Base-by-base conservation (phyloP, 2,113 vertebrate genomes). In the Pavo muticus region DNA sequence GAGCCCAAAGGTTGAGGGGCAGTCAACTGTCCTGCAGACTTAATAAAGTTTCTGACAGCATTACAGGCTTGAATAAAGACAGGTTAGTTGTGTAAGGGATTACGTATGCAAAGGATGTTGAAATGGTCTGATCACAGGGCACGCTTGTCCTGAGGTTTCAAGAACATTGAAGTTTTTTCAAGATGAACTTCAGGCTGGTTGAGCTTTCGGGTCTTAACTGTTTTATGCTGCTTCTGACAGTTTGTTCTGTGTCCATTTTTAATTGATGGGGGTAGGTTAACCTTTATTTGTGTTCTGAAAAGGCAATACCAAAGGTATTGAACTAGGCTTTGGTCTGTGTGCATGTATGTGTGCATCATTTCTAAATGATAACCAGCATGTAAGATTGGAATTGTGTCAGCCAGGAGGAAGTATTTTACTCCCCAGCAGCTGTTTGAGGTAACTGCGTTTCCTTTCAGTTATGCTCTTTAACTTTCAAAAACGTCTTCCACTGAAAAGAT, bases 401-500 rank as follows among this genome's bases (percentile, higher is more conserved):
- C 83, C 21, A 70, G 9, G 60, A 90, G 12, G 14, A 69, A 90
- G 11, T 85, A 19, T 52, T 84, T 60, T 88, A 19, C 39, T 86
- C 89, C 60, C 47, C 54, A 76, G 68, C n/a, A 80, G n/a, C 63
- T 57, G 3, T 64, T 84, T 82, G 35, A 70, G 45, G 23, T 91
- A 90, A 35, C 52, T 83, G 40, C 39, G 4, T 61, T 20, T 90
- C 90, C 32, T 79, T 90, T 79, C 37, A 69, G 23, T 54, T 54
- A 57, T 86, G 59, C 78, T 90, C 17, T 79, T 96, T 87, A 76
- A 83, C 83, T 85, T 95, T 88, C 68, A 48, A 76, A 86, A 95
- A 2, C 7, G 30, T 76, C 21, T 63, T 88, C 89, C 37, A 59
- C n/a, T 56, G 39, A 87, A 65, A 60, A 67, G 32, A 63, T 92